These are phyloP conservation scores for Arbacia lixula DNA, from an alignment of 53 echinoderm and acorn worm genomes.

Conservation along the genomic window DNA sequence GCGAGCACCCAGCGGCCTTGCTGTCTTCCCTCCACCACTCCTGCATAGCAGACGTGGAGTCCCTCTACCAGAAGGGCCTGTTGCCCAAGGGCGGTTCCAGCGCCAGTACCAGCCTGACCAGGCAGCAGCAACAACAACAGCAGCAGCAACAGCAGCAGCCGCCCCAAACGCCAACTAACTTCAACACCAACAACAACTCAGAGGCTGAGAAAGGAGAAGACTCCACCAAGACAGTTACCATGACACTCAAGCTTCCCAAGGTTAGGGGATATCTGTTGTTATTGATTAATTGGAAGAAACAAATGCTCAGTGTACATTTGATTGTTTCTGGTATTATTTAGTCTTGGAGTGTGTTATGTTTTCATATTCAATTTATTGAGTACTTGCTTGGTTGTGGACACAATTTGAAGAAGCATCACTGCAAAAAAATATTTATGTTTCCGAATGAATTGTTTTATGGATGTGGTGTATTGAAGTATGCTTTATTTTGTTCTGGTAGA, in stretches of 20 bases:
- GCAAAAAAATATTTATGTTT: too few species aligned
- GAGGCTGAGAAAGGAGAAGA: constrained; percentile 22
- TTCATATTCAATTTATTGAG: too few species aligned
- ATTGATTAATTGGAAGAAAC: too few species aligned
- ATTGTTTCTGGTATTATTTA: too few species aligned
- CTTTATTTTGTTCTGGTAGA: too few species aligned
- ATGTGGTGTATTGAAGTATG: too few species aligned
- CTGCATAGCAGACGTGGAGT: constrained; percentile 56
- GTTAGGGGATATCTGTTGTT: too few species aligned
- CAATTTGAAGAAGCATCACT: too few species aligned
- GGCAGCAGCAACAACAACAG: constrained; percentile 32
- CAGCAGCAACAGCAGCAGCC: background rate
- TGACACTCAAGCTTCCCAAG: constrained; percentile 42
- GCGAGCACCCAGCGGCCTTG: constrained; percentile 61
- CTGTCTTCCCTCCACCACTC: constrained; percentile 66
- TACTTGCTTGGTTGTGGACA: too few species aligned
- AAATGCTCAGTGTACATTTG: too few species aligned
- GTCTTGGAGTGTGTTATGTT: too few species aligned
- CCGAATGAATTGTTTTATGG: too few species aligned
- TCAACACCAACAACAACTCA: constrained; percentile 52
- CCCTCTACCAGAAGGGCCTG: constrained; percentile 42
- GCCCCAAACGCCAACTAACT: background rate
- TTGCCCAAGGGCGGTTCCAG: constrained; percentile 46
- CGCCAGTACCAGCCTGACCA: constrained; percentile 29
- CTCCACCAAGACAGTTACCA: constrained; percentile 39